Base-by-base conservation (phyloP, 2,113 vertebrate species). In the Engystomops pustulosus region DNA sequence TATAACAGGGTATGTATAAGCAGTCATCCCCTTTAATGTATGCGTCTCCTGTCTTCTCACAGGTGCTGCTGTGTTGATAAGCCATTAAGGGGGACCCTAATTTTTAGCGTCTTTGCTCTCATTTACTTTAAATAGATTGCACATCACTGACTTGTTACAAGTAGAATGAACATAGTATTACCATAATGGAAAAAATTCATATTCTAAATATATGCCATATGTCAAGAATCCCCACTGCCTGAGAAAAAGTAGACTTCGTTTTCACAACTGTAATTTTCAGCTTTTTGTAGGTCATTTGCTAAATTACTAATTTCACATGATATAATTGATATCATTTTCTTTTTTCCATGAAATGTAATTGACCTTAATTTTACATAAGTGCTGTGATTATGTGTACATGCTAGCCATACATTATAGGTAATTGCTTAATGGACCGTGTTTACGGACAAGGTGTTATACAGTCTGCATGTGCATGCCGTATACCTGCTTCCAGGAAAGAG, bases 331-430 rank as follows among this genome's bases (percentile, higher is more conserved):
- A 70, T 38, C 10, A n/a, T 70, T 20, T 41, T 70, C 34, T 41
- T 70, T 72, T 72, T 23, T n/a, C 12, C 23, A 44, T 72, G 41
- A 72, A 72, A 45, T 45, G n/a, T 72, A 72, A 72, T 72, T 72
- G 5, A 72, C 69, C 44, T 72, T 71, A n/a, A 71, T 71, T 41
- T 72, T 72, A 47, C 69, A 47, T 72, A 44, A 72, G 38, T 72
- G 38, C 41, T 27, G 69, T 25, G 69, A 44, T 72, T 72, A 45
- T 72, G 23, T 45, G n/a, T 15, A 2, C 23, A 25, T 36, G 41
- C 34, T 3, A 41, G 67, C 34, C 7, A 65, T 15, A 32, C 15
- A 65, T 65, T 65, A 65, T 65, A 15, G 30, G 14, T 65, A 65
- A 65, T 65, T 65, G 60, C 18, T 34, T 65, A 65, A 32, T 65